Evolutionary conservation across 2,113 vertebrate genomes (phyloP).

Genomic region (Myocastor coypus): DNA sequence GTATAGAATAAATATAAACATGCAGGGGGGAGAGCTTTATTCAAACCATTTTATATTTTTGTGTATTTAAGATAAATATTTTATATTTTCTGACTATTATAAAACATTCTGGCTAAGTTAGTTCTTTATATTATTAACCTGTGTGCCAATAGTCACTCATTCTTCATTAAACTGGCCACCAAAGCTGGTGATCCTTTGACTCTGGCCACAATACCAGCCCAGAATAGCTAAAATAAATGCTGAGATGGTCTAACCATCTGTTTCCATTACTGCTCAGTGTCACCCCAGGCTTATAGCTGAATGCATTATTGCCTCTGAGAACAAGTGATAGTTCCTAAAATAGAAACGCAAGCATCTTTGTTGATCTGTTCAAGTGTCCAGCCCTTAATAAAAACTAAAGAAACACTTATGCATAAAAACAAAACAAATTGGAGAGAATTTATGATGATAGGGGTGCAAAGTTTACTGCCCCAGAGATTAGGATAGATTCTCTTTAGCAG

Average conservation of each 20-base stretch:
- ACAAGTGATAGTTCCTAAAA: background rate
- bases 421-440: background rate
- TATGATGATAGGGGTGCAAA: background rate
- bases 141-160: background rate
- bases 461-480: background rate
- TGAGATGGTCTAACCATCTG: background rate
- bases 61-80: conserved; percentile 24
- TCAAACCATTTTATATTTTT: conserved; percentile 1
- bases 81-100: background rate
- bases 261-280: background rate
- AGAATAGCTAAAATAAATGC: background rate
- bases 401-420: background rate
- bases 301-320: background rate
- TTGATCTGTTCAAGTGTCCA: background rate
- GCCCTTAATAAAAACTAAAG: background rate
- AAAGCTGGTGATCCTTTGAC: background rate
- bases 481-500: background rate
- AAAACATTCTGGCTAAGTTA: background rate
- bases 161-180: background rate
- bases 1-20: conserved; percentile 58
- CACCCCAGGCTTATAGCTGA: background rate
- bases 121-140: background rate
- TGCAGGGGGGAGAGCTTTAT: background rate
- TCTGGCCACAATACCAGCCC: background rate
- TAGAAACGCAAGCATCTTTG: background rate